Percentiles rank a stretch among this genome's conserved stretches.
Conservation (phyloP, 2,797 vertebrate genomes). For the Alfaro cultratus region DNA sequence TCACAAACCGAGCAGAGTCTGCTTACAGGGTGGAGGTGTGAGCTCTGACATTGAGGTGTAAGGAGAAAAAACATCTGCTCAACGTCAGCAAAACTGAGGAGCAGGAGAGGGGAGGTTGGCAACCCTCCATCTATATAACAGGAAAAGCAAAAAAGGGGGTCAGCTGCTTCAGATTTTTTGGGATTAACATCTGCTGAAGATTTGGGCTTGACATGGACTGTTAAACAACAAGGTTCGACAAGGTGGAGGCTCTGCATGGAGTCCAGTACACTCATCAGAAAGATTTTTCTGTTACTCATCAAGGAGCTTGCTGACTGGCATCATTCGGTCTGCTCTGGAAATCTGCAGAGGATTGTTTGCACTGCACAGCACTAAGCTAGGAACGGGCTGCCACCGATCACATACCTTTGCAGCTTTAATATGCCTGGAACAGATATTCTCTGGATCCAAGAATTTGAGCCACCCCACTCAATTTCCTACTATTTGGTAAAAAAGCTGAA, state of each 20-base stretch:
- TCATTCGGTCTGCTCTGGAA: background rate
- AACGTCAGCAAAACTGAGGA: background rate
- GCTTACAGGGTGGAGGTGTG: background rate
- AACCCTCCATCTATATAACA: background rate
- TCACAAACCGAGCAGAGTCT: conserved; percentile 4
- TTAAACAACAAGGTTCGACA: background rate
- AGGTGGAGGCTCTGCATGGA: background rate
- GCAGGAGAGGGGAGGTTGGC: background rate
- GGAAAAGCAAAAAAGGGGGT: background rate
- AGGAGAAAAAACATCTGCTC: conserved; percentile 5
- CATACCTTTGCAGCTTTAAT: background rate
- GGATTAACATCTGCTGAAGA: background rate
- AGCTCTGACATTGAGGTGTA: background rate
- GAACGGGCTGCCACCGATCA: background rate
- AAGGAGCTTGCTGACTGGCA: background rate
- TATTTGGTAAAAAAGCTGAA: background rate
- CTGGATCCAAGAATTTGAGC: background rate
- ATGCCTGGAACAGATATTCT: background rate
- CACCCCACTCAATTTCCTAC: background rate
- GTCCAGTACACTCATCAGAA: background rate
- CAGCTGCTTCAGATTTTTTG: conserved; percentile 2
- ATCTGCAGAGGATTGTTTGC: background rate
- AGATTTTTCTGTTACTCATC: background rate
- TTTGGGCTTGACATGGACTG: background rate
- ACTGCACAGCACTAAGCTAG: background rate